Evolutionary conservation across 2,888 invertebrate genomes (phyloP), one percentile per base, ranked within the genome.

Genomic region (Malacosoma neustria): DNA sequence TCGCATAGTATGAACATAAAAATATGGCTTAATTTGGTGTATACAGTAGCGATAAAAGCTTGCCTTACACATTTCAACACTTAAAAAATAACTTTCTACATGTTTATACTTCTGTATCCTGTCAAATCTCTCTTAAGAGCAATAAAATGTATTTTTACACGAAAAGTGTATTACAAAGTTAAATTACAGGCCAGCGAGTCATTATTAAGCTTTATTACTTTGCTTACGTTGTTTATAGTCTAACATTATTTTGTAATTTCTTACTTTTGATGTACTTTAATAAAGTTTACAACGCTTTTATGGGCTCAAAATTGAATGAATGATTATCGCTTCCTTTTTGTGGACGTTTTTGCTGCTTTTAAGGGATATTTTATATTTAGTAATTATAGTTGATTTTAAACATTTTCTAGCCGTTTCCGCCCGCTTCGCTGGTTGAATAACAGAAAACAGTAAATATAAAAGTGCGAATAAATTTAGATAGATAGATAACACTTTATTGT

Each of bases 141-240:
- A 49, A 58, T 58, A 58, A 58, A 58, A 53, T 43, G 45, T 45
- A 51, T 51, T 42, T 57, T 41, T 48, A 61, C 65, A 59, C 50
- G 50, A 49, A 61, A 63, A 66, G 56, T 55, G 56, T 66, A 63
- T 69, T 67, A 61, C 54, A 48, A 70, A 71, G 64, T 71, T 67
- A 62, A 65, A 68, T 66, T 63, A 67, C 61, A 58, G 50, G 47
- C 43, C 48, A 43, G 45, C 46, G 33, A 22, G 22, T 48, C 57
- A 49, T 62, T 62, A 62, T 54, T 49, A 51, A 46, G 48, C 41
- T 67, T 63, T 60, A 59, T 54, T 52, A 51, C 57, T 47, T 42
- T 44, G 52, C 52, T 34, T 47, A 47, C 51, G 50, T 54, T 48
- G 49, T 53, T 51, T 48, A 53, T 48, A 46, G 48, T n/a, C 47